Evolutionary conservation across 1,140 invertebrate species (phyloP).

Genomic region (Leptinotarsa texana): DNA sequence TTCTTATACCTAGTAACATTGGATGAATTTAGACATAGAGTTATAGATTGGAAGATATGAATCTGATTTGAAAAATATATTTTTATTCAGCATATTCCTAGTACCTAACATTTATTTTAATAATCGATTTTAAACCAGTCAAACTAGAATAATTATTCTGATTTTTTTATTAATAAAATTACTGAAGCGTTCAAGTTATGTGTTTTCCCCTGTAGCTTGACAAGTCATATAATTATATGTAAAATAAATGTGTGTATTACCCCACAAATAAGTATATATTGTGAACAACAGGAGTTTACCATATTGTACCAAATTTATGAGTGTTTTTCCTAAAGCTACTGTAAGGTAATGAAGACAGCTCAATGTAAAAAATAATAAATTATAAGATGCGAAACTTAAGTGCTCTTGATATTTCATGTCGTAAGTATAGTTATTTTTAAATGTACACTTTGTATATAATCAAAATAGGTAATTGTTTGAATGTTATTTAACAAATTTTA

Average conservation of each 20-base stretch:
- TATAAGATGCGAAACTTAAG: constrained; percentile 55
- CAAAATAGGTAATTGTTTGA: constrained; percentile 52
- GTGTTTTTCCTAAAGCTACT: constrained; percentile 42
- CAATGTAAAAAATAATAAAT: constrained; percentile 46
- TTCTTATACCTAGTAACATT: too few relatives aligned
- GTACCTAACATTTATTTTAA: too few relatives aligned
- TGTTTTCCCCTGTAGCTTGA: background rate
- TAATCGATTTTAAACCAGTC: too few relatives aligned
- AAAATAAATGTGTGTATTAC: constrained; percentile 13
- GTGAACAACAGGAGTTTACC: constrained; percentile 35
- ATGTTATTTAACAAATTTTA: constrained; percentile 51
- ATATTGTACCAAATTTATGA: constrained; percentile 46
- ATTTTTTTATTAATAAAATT: too few relatives aligned
- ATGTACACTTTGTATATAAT: constrained; percentile 57
- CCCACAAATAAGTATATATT: constrained; percentile 18
- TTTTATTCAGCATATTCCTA: too few relatives aligned
- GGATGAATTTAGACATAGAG: too few relatives aligned
- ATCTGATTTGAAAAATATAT: too few relatives aligned
- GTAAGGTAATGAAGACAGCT: constrained; percentile 47
- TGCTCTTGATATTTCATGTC: constrained; percentile 57
- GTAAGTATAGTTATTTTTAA: constrained; percentile 56
- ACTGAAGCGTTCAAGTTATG: background rate
- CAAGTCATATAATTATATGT: background rate
- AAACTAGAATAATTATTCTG: too few relatives aligned
- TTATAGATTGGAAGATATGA: too few relatives aligned